Conservation (phyloP, 2,888 invertebrate species). For the Trichogramma evanescens region DNA sequence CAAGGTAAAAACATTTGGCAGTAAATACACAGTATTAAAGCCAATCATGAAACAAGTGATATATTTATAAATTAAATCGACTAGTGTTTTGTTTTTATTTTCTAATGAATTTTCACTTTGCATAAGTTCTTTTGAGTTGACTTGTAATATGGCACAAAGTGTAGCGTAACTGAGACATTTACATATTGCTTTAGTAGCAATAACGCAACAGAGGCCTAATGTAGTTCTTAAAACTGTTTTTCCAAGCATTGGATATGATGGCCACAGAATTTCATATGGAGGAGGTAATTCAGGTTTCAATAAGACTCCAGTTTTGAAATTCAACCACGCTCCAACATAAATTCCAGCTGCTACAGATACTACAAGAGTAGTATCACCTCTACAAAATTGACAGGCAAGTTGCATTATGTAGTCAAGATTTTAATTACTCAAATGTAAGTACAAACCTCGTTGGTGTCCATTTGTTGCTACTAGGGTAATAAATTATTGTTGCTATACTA, state of each 20-base stretch:
- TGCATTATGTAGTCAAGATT: constrained; percentile 1
- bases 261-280: constrained; percentile 74
- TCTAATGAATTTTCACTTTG: constrained; percentile 60
- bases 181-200: constrained; percentile 61
- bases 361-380: constrained; percentile 85
- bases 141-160: constrained; percentile 62
- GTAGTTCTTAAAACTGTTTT: constrained; percentile 61
- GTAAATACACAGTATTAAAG: constrained; percentile 66
- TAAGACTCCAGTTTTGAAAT: constrained; percentile 72
- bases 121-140: constrained; percentile 60
- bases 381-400: constrained; percentile 43
- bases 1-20: constrained; percentile 71
- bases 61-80: constrained; percentile 79
- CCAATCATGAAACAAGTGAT: constrained; percentile 75
- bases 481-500: constrained; percentile 64
- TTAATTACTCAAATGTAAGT: neutral
- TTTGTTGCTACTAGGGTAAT: constrained; percentile 73
- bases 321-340: constrained; percentile 74
- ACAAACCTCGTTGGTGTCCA: constrained; percentile 82
- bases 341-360: constrained; percentile 76
- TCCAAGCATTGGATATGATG: constrained; percentile 65
- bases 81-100: constrained; percentile 65
- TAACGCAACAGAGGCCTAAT: constrained; percentile 68
- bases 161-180: constrained; percentile 65
- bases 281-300: constrained; percentile 56